phyloP scores from a whole-genome alignment of 2,113 vertebrate species.

The Hippocampus comes region DNA sequence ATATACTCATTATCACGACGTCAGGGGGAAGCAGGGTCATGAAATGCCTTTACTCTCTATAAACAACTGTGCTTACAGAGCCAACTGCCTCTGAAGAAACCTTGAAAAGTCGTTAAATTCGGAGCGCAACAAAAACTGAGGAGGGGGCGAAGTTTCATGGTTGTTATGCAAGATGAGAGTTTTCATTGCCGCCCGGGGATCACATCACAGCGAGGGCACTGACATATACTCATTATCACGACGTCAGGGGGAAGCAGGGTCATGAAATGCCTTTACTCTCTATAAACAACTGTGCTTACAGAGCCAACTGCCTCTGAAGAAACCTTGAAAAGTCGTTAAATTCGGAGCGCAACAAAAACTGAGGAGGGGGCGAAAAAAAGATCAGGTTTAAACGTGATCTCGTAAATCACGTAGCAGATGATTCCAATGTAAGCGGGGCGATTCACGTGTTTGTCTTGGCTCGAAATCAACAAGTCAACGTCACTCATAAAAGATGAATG shows the following conservation, averaged over 20 bases:
- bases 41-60: background rate
- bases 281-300: background rate
- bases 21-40: slow-evolving; percentile 3
- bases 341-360: too few species aligned
- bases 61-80: background rate
- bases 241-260: background rate
- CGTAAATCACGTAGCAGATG: too few species aligned
- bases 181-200: slow-evolving; percentile 16
- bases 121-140: too few species aligned
- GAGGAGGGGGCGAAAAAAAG: too few species aligned
- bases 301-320: background rate
- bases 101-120: too few species aligned
- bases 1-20: slow-evolving; percentile 18
- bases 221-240: slow-evolving; percentile 26
- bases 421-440: too few species aligned
- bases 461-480: too few species aligned
- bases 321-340: too few species aligned
- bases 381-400: too few species aligned
- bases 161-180: slow-evolving; percentile 58
- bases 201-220: background rate
- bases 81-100: background rate
- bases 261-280: slow-evolving; percentile 5
- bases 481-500: too few species aligned
- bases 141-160: background rate
- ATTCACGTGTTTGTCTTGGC: too few species aligned